Base-by-base conservation (phyloP, 2,888 invertebrate genomes). In the Lepidocyrtinus sp. region DNA sequence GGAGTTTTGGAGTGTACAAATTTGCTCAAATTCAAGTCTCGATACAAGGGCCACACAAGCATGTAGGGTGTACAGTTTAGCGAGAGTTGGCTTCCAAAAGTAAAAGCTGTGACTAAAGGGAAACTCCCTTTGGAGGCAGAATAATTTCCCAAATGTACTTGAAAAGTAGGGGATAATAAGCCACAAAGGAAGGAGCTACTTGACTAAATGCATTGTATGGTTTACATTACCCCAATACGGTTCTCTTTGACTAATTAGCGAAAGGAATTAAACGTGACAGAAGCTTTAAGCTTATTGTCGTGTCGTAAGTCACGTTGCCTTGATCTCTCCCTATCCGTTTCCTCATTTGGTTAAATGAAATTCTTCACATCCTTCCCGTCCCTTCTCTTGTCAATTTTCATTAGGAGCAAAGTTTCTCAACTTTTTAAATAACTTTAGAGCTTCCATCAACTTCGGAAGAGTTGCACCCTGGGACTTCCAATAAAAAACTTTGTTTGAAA, bases 311-410 rank as follows among this genome's bases (percentile, higher is more conserved):
- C 59, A 59, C 59, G 59, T 59, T 22, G 59, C 21, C 2, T 21
- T 3, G 59, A 59, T n/a, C n/a, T 7, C 21, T n/a, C n/a, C 17
- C 36, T 24, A 26, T 25, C 26, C 36, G 24, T 22, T n/a, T 36
- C 26, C 25, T 64, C 24, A 26, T 36, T 64, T 64, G 15, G 2
- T 64, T 25, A 26, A 64, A 36, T 26, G 17, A 36, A 67, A 17
- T 67, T 67, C 45, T n/a, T 26, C 22, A 3, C 59, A 21, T 59
- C 59, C 59, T 59, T 59, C 59, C 59, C 59, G 22, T 59, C 59
- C 59, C 21, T 59, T 22, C 59, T 21, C 59, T 22, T 59, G 59
- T 59, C 59, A 59, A 59, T 59, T 59, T 59, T 59, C 59, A 59
- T 59, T 59, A 59, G 64, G 64, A 17, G 25, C 3, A n/a, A 64